phyloP scores from a whole-genome alignment of 2,113 vertebrate species.

The Pampusana beccarii region DNA sequence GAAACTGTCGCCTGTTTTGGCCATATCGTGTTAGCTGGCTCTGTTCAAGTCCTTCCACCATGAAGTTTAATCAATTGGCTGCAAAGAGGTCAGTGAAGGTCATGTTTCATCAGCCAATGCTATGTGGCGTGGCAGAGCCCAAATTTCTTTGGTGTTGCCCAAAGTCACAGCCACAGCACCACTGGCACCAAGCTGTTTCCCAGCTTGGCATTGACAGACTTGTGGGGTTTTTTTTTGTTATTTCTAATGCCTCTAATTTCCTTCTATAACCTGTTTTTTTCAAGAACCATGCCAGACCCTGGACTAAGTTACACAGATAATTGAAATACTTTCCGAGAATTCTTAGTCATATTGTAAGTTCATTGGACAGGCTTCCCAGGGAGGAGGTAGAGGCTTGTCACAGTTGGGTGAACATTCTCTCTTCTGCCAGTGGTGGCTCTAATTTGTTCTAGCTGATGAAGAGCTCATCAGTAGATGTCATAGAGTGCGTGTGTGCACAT shows the following conservation, averaged over 20 bases:
- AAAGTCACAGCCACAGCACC: background rate
- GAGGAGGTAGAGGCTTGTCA: background rate
- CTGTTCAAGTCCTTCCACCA: background rate
- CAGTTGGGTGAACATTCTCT: fast-evolving
- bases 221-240: background rate
- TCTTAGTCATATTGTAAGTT: background rate
- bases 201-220: background rate
- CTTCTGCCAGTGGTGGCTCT: background rate
- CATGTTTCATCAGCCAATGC: background rate
- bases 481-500: background rate
- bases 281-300: background rate
- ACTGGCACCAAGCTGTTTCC: background rate
- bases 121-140: background rate
- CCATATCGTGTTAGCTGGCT: background rate
- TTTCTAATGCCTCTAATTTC: background rate
- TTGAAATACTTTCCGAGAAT: background rate
- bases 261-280: background rate
- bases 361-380: background rate
- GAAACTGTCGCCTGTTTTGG: background rate
- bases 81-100: background rate
- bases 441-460: background rate
- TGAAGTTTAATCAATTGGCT: background rate
- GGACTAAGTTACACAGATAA: background rate
- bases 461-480: background rate
- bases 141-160: background rate